Evolutionary conservation across 1,140 invertebrate species (phyloP).

Genomic region (Paracyclopina nana): DNA sequence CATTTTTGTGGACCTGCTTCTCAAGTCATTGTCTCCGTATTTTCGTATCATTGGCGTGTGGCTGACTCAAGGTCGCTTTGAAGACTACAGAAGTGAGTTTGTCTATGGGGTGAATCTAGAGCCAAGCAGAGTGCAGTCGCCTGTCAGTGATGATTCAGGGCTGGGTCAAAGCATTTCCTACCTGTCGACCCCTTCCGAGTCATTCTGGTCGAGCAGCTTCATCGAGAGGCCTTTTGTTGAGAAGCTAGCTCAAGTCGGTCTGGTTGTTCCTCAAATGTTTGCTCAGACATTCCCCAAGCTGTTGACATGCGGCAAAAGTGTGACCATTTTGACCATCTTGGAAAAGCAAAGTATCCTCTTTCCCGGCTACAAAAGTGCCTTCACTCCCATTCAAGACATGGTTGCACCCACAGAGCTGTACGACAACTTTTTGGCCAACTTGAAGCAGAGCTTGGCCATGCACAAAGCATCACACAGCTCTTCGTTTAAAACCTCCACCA

Average conservation of each 20-base stretch:
- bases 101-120: not conserved
- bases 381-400: too few relatives aligned
- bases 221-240: not conserved
- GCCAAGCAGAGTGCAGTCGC: not conserved
- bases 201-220: not conserved
- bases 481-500: not conserved
- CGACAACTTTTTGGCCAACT: not conserved
- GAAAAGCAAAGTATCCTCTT: not conserved
- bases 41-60: constrained; percentile 4
- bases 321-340: not conserved
- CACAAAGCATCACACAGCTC: too few relatives aligned
- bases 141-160: too few relatives aligned
- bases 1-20: constrained; percentile 5
- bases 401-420: too few relatives aligned
- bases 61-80: constrained; percentile 3
- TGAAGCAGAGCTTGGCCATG: too few relatives aligned
- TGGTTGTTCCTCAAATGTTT: not conserved
- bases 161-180: too few relatives aligned
- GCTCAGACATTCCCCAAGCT: not conserved
- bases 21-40: not conserved
- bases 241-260: not conserved
- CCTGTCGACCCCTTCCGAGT: too few relatives aligned
- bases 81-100: constrained; percentile 14
- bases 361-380: not conserved
- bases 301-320: not conserved